These are phyloP conservation scores for Julus scandinavius DNA, from an alignment of 2,888 invertebrate genomes.

Conservation along the genomic window DNA sequence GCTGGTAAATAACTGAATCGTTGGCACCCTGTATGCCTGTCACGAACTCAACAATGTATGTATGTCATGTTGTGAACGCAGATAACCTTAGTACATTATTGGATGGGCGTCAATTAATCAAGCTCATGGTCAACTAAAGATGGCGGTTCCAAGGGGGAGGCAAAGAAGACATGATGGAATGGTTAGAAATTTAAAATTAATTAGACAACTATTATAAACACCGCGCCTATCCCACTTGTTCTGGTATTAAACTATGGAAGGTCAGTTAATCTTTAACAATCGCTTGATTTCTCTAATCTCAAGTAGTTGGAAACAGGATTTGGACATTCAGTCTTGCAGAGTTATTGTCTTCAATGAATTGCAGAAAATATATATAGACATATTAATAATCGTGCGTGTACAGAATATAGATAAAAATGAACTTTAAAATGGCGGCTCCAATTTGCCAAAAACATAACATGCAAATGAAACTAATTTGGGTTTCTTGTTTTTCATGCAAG, in stretches of 20 bases:
- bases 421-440: too few species aligned
- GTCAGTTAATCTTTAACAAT: not conserved
- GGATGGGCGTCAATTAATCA: slow-evolving; percentile 27
- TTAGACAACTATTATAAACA: not conserved
- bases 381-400: too few species aligned
- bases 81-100: slow-evolving; percentile 7
- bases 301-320: not conserved
- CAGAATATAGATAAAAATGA: too few species aligned
- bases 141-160: not conserved
- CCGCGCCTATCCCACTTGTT: not conserved
- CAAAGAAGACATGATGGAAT: not conserved
- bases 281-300: not conserved
- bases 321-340: not conserved
- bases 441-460: too few species aligned
- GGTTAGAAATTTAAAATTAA: not conserved
- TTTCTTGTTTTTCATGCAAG: too few species aligned
- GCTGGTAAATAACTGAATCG: not conserved
- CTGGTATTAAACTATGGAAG: not conserved
- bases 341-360: not conserved
- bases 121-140: slow-evolving; percentile 24
- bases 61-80: slow-evolving; percentile 4
- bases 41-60: not conserved
- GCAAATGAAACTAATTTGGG: too few species aligned
- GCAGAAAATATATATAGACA: too few species aligned
- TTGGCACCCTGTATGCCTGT: not conserved